These are phyloP conservation scores for Lycocorax pyrrhopterus DNA, from an alignment of 2,113 vertebrate genomes.

Conservation along the genomic window DNA sequence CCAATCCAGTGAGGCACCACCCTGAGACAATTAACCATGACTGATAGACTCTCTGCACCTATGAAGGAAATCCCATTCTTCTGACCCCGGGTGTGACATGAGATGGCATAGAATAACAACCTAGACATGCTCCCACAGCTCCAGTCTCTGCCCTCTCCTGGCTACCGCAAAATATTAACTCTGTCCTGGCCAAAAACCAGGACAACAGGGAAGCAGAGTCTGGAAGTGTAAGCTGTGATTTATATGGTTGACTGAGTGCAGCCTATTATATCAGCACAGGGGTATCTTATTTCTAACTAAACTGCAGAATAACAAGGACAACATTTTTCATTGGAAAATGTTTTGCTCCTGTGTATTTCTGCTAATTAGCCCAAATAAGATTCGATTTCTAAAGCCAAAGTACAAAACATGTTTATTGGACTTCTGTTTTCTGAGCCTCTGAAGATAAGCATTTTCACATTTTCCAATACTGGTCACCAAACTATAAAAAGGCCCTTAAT, in stretches of 20 bases:
- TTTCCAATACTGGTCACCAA: not conserved
- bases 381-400: not conserved
- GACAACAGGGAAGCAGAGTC: not conserved
- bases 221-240: not conserved
- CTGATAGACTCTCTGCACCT: not conserved
- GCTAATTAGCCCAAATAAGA: not conserved
- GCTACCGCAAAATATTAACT: not conserved
- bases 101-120: not conserved
- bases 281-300: not conserved
- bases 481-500: not conserved
- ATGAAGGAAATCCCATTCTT: not conserved
- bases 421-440: not conserved
- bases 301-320: not conserved
- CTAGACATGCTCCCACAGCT: not conserved
- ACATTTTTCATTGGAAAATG: not conserved
- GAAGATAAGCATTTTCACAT: not conserved
- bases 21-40: not conserved
- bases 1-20: fast-evolving
- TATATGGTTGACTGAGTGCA: not conserved
- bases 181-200: not conserved
- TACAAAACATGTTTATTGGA: not conserved
- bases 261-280: not conserved
- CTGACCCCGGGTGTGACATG: fast-evolving
- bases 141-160: not conserved
- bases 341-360: not conserved